Base-by-base conservation (phyloP, 2,113 vertebrate species). In the Connochaetes taurinus region DNA sequence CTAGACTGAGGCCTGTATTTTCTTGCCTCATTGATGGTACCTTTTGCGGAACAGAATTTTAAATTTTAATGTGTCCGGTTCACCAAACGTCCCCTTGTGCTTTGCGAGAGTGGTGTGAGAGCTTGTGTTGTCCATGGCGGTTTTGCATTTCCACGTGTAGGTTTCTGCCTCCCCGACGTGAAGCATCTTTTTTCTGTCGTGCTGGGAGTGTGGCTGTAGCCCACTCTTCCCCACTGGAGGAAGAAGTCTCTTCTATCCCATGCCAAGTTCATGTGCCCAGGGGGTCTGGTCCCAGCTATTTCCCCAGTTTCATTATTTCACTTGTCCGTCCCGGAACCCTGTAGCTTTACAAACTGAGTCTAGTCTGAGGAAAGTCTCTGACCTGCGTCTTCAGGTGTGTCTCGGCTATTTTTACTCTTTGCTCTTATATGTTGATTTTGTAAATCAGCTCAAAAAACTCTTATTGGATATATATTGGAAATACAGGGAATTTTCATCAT, bases 1-100 rank as follows among this genome's bases (percentile, higher is more conserved):
- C 47, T 84, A 40, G 94, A 31, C 90, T 0, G 36, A 88, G 64
- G 64, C 58, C 90, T 43, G 81, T 84, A 84, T 58, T 62, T 93
- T 93, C 64, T 85, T 58, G 6, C 95, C 58, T 97, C 88, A 89
- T 78, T 53, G 96, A 87, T 88, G 97, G 52, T 33, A 29, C 57
- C 93, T 92, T 96, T 47, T 52, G 90, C 62, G 0, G 64, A 62
- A 81, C 53, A 92, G 91, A 90, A 94, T 87, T 87, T 92, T 87
- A 96, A 53, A 76, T 92, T 57, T 96, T 94, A 57, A 6, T 58
- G 94, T 29, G 45, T n/a, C 71, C 1, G 47, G 43, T 31, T 0
- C 15, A 0, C 10, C 33, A 6, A 62, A 80, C 9, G 55, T 78
- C 3, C 14, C 33, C 57, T 36, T 14, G 11, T 1, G 33, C 13